Percentiles rank a stretch among this genome's conserved stretches.
phyloP scores from a whole-genome alignment of 2,888 invertebrate species.

The Lottia gigantea region DNA sequence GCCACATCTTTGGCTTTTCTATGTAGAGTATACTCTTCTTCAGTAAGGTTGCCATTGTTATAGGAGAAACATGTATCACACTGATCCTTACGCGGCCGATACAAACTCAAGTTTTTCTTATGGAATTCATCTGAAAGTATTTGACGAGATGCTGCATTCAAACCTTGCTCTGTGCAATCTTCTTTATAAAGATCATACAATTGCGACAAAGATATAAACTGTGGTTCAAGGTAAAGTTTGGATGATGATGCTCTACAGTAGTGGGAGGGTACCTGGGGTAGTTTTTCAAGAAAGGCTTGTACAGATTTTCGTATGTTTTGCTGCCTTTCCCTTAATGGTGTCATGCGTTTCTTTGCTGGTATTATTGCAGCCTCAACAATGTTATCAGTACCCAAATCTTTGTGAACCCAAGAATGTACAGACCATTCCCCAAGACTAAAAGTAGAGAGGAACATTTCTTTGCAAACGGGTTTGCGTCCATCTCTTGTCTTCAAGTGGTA shows the following conservation, averaged over 20 bases:
- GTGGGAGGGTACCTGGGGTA: conserved; percentile 13
- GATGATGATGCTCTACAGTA: conserved; percentile 5
- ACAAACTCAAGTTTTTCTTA: conserved; percentile 14
- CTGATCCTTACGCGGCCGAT: conserved; percentile 18
- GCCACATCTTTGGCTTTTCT: conserved; percentile 1
- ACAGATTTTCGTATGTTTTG: neutral
- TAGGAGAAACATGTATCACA: conserved; percentile 14
- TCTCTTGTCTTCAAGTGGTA: too few species aligned
- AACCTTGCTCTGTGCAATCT: neutral
- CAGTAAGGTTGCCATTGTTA: neutral
- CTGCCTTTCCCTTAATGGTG: too few species aligned
- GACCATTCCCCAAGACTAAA: too few species aligned
- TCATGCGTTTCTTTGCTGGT: too few species aligned
- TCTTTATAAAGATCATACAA: conserved; percentile 5
- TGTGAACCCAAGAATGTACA: too few species aligned
- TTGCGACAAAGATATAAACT: neutral
- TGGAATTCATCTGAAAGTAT: conserved; percentile 1
- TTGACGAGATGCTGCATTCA: neutral
- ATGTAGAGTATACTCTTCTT: neutral
- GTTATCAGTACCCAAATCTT: too few species aligned
- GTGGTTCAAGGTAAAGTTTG: conserved; percentile 15
- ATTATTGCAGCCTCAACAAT: too few species aligned
- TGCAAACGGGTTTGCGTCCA: too few species aligned
- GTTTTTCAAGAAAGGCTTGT: neutral
- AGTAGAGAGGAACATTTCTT: too few species aligned